These are phyloP conservation scores for Galendromus occidentalis DNA, from an alignment of 1,140 invertebrate genomes.

Conservation along the genomic window DNA sequence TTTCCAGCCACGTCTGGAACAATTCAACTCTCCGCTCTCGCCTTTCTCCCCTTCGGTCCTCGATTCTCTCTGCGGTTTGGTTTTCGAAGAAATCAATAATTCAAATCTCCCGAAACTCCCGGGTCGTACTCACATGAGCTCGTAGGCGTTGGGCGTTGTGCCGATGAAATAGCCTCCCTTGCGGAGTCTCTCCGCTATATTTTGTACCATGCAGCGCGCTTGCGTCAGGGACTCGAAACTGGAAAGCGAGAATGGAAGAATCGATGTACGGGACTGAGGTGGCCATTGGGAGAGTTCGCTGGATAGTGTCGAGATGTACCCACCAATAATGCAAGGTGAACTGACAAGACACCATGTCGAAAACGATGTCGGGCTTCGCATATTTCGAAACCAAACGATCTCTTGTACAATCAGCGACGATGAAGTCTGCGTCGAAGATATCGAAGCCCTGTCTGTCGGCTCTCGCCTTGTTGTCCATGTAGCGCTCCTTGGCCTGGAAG, in stretches of 20 bases:
- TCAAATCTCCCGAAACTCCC: too few relatives aligned
- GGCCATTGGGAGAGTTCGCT: too few relatives aligned
- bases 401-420: conserved; percentile 72
- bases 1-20: too few relatives aligned
- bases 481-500: conserved; percentile 25
- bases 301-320: not conserved
- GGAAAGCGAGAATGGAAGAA: conserved; percentile 40
- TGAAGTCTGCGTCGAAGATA: conserved; percentile 64
- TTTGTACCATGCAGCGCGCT: conserved; percentile 74
- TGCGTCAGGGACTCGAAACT: conserved; percentile 80
- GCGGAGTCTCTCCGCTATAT: conserved; percentile 66
- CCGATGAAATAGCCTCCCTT: conserved; percentile 88
- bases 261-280: too few relatives aligned
- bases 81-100: not conserved
- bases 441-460: conserved; percentile 19
- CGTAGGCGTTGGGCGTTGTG: conserved; percentile 77
- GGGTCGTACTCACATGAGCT: conserved; percentile 67
- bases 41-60: too few relatives aligned
- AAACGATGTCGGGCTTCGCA: conserved; percentile 45
- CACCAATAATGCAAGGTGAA: conserved; percentile 55
- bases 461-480: conserved; percentile 28
- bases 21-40: too few relatives aligned
- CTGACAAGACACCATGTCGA: conserved; percentile 87
- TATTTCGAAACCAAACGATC: conserved; percentile 34
- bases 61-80: too few relatives aligned